These are phyloP conservation scores for Argynnis bischoffii DNA, from an alignment of 2,888 invertebrate genomes.

Conservation along the genomic window DNA sequence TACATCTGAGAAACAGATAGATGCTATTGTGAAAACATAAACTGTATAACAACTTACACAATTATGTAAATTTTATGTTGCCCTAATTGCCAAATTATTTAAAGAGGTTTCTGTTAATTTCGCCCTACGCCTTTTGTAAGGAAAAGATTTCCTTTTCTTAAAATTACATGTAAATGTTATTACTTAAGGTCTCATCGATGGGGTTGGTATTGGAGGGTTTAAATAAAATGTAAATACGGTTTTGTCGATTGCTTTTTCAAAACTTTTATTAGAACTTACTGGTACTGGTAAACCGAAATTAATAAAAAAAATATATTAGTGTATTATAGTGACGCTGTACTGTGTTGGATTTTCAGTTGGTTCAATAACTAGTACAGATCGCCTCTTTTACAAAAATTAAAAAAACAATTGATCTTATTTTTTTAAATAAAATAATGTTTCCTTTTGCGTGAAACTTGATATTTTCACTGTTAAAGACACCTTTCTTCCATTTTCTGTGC, in stretches of 20 bases:
- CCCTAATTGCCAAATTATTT: conserved; percentile 82
- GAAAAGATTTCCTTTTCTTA: conserved; percentile 59
- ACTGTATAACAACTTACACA: conserved; percentile 74
- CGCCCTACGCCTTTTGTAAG: conserved; percentile 52
- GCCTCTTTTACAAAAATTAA: too few relatives aligned
- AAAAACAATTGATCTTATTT: too few relatives aligned
- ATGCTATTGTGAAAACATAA: conserved; percentile 74
- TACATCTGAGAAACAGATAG: conserved; percentile 45
- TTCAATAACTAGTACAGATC: too few relatives aligned
- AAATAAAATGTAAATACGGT: conserved; percentile 56
- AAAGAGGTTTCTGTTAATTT: conserved; percentile 78
- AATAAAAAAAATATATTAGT: too few relatives aligned
- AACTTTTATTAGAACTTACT: too few relatives aligned
- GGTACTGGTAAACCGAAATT: too few relatives aligned
- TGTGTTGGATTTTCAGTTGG: too few relatives aligned
- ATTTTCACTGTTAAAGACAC: too few relatives aligned
- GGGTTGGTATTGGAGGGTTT: conserved; percentile 52
- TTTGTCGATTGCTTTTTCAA: conserved; percentile 26
- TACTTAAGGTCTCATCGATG: conserved; percentile 62
- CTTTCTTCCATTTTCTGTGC: too few relatives aligned
- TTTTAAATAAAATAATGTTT: too few relatives aligned
- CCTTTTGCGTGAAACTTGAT: too few relatives aligned
- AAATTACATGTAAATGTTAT: conserved; percentile 75
- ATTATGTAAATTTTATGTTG: conserved; percentile 80
- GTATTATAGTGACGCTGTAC: too few relatives aligned